Conservation (phyloP, 1,140 invertebrate genomes). For the Varroa destructor region DNA sequence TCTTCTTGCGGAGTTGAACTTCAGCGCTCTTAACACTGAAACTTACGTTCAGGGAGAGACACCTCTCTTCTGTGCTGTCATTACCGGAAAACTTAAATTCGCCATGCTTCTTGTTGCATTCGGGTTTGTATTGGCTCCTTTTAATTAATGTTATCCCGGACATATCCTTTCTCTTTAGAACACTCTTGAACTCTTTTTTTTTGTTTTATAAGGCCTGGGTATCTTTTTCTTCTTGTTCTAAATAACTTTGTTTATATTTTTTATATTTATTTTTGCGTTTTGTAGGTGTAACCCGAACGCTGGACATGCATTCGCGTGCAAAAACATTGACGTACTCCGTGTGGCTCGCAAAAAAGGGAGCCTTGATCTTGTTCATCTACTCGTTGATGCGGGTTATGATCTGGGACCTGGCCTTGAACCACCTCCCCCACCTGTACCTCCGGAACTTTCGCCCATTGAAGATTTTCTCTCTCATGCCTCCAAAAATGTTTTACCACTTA, state of each 20-base stretch:
- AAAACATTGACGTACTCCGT: conserved; percentile 5
- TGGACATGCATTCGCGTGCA: conserved; percentile 15
- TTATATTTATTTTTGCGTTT: background rate
- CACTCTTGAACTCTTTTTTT: background rate
- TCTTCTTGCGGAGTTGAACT: background rate
- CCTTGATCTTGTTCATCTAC: conserved; percentile 6
- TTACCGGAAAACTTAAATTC: conserved; percentile 10
- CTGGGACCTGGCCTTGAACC: background rate
- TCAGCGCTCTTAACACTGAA: background rate
- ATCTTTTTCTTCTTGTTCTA: too few species aligned
- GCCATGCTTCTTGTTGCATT: conserved; percentile 10
- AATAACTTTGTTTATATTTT: background rate
- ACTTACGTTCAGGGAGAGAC: conserved; percentile 22
- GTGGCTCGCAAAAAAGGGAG: conserved; percentile 19
- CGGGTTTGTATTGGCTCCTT: background rate
- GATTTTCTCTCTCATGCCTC: background rate
- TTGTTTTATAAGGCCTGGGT: too few species aligned
- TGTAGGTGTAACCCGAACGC: conserved; percentile 22
- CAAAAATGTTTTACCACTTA: background rate
- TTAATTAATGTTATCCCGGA: too few species aligned
- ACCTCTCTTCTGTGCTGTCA: conserved; percentile 6
- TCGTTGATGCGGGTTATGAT: conserved; percentile 20
- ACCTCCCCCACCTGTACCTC: background rate
- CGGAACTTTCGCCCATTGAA: conserved; percentile 3
- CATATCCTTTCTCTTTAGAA: background rate